Evolutionary conservation across 2,888 invertebrate genomes (phyloP).

Genomic region (Cryptus armator): DNA sequence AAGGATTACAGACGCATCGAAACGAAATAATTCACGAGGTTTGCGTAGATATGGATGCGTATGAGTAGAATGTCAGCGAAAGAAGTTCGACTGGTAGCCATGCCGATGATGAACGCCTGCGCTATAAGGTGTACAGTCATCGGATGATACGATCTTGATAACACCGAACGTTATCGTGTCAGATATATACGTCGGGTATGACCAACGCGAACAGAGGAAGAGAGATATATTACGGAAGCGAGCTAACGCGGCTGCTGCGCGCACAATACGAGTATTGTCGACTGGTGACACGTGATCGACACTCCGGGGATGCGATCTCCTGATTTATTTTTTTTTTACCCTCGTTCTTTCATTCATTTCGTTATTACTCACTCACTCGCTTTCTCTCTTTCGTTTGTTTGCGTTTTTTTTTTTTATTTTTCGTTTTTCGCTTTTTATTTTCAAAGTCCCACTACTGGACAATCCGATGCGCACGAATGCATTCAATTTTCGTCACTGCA

Average conservation of each 20-base stretch:
- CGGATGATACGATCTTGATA: constrained; percentile 77
- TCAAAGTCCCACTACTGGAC: constrained; percentile 24
- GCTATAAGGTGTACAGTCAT: constrained; percentile 67
- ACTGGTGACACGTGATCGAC: constrained; percentile 78
- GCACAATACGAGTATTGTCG: constrained; percentile 78
- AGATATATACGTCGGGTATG: constrained; percentile 69
- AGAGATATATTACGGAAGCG: constrained; percentile 75
- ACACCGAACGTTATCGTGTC: constrained; percentile 75
- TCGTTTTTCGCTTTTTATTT: constrained; percentile 33
- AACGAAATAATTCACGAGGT: constrained; percentile 3
- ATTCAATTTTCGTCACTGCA: constrained; percentile 61
- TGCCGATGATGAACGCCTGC: background rate
- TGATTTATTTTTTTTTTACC: constrained; percentile 58
- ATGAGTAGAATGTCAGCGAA: background rate
- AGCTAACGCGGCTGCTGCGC: constrained; percentile 61
- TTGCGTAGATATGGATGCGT: background rate
- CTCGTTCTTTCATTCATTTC: constrained; percentile 59
- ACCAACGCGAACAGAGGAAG: constrained; percentile 63
- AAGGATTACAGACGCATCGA: background rate
- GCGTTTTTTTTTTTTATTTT: background rate
- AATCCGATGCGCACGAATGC: constrained; percentile 50
- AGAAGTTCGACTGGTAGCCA: constrained; percentile 25
- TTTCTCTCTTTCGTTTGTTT: constrained; percentile 39
- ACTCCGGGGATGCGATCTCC: constrained; percentile 70
- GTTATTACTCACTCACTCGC: constrained; percentile 63